phyloP scores from a whole-genome alignment of 2,113 vertebrate species.

The Rynchops niger region DNA sequence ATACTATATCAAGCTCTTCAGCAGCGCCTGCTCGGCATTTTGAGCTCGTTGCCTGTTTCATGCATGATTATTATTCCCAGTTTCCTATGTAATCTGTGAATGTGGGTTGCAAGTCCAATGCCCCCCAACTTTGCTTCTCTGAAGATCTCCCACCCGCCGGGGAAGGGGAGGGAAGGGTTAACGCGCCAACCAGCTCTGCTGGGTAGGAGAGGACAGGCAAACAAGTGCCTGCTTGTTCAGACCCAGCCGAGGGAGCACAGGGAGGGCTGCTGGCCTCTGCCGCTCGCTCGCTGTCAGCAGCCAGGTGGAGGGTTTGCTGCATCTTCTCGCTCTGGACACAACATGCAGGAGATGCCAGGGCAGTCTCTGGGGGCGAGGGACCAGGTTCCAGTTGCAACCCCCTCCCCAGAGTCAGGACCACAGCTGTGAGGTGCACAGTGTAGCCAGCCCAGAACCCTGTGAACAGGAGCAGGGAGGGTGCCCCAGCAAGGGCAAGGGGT shows the following conservation, averaged over 20 bases:
- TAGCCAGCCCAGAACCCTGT: not conserved
- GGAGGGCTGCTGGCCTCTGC: not conserved
- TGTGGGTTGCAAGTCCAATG: not conserved
- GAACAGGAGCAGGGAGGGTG: not conserved
- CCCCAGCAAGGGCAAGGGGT: not conserved
- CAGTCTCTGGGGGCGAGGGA: not conserved
- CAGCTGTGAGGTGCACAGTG: not conserved
- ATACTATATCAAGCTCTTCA: not conserved
- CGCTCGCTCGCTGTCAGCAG: not conserved
- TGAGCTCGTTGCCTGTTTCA: not conserved
- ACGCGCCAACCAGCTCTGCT: not conserved
- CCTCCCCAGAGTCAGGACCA: not conserved
- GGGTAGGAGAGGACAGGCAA: not conserved
- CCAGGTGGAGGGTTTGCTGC: not conserved
- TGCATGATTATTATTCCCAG: fast-evolving
- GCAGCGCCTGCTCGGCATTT: not conserved
- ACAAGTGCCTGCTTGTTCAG: slow-evolving; percentile 47
- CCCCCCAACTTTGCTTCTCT: not conserved
- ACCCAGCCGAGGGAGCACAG: not conserved
- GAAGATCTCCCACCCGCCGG: not conserved
- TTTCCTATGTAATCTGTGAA: not conserved
- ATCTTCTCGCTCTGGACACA: not conserved
- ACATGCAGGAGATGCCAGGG: not conserved
- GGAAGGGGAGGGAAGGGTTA: not conserved
- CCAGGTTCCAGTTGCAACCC: not conserved